phyloP scores from a whole-genome alignment of 2,797 vertebrate genomes.

The Babyrousa celebensis region DNA sequence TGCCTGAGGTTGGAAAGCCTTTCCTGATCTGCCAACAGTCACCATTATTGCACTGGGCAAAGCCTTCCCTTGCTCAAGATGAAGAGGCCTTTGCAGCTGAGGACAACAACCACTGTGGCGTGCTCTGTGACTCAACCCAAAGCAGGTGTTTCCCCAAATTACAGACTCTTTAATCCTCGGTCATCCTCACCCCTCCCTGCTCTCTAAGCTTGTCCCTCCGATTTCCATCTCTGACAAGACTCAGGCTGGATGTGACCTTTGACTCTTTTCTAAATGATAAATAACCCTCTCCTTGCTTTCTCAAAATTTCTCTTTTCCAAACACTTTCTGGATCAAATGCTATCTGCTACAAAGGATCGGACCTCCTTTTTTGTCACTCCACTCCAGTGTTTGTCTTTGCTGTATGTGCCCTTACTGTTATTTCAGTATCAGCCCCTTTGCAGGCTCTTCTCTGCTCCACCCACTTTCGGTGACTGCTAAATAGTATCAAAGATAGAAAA shows the following conservation, averaged over 20 bases:
- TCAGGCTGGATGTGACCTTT: neutral
- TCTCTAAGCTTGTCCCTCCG: too few relatives aligned
- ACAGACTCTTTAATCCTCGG: neutral
- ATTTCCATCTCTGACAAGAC: neutral
- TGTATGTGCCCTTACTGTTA: neutral
- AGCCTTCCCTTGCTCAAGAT: neutral
- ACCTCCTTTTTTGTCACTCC: neutral
- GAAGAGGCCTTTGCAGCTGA: neutral
- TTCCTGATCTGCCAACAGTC: neutral
- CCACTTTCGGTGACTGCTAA: neutral
- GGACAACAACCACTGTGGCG: fast-evolving
- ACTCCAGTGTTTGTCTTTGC: neutral
- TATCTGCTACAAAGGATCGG: neutral
- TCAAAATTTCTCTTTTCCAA: neutral
- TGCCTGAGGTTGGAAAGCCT: neutral
- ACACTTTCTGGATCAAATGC: neutral
- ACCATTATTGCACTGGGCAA: too few relatives aligned
- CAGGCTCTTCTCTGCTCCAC: neutral
- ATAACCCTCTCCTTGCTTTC: neutral
- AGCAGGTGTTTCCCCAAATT: neutral
- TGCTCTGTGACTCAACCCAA: neutral
- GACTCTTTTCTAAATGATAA: neutral
- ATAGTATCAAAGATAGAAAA: neutral
- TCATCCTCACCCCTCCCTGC: neutral
- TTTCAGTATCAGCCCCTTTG: neutral